Percentiles rank a stretch among this genome's conserved stretches.
phyloP scores from a whole-genome alignment of 2,113 vertebrate species.

The Pangasianodon gigas region DNA sequence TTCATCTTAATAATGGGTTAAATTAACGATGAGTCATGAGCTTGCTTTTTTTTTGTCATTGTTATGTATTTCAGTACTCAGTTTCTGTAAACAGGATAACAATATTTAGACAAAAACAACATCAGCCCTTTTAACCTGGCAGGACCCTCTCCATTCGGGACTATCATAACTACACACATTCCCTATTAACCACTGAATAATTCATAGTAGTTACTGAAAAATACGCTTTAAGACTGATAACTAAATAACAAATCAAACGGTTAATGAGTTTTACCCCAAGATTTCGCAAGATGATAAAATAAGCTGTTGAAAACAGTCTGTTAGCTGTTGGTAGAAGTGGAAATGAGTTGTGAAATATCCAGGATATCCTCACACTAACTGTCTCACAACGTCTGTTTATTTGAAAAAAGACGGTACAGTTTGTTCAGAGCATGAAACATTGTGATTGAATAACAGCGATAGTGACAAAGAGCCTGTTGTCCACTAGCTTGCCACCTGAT shows the following conservation, averaged over 20 bases:
- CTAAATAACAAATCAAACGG: not conserved
- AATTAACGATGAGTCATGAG: not conserved
- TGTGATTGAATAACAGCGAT: constrained; percentile 60
- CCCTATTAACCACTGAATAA: not conserved
- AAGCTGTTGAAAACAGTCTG: not conserved
- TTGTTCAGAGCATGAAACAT: constrained; percentile 59
- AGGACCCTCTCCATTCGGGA: not conserved
- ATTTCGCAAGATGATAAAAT: not conserved
- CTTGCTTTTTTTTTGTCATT: not conserved
- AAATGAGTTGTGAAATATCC: constrained; percentile 40
- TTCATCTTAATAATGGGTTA: not conserved
- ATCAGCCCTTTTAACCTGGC: not conserved
- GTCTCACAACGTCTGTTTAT: constrained; percentile 27
- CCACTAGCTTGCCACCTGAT: constrained; percentile 65
- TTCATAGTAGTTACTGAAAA: not conserved
- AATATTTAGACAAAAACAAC: not conserved
- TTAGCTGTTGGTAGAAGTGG: constrained; percentile 29
- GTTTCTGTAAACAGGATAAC: not conserved
- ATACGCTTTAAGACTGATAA: not conserved
- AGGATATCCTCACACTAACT: constrained; percentile 49
- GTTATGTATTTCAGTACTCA: not conserved
- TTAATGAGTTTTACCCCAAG: not conserved
- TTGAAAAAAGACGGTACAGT: constrained; percentile 36
- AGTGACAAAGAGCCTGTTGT: constrained; percentile 67
- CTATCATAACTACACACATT: not conserved